Percentiles rank a stretch among this genome's conserved stretches.
These are phyloP conservation scores for Gadopsis bispinosus DNA, from an alignment of 2,797 vertebrate species.

Conservation along the genomic window DNA sequence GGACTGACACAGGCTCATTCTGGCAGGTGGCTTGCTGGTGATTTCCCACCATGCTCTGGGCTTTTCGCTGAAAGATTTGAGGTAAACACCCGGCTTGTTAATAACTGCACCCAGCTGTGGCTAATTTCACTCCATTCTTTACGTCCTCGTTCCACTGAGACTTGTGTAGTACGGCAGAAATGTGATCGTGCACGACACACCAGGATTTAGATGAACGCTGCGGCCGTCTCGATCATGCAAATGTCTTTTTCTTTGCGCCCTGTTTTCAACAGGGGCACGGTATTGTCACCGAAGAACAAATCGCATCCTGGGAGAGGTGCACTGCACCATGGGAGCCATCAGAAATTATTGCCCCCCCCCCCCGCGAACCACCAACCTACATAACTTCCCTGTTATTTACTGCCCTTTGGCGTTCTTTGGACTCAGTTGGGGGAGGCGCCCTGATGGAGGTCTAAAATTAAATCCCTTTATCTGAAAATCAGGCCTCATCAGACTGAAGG, in stretches of 20 bases:
- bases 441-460: conserved; percentile 59
- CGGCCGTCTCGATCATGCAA: not conserved
- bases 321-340: conserved; percentile 49
- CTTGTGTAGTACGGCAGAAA: not conserved
- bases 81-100: conserved; percentile 31
- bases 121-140: not conserved
- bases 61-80: not conserved
- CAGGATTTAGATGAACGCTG: rapidly evolving
- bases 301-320: conserved; percentile 47
- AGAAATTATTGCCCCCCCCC: conserved; percentile 40
- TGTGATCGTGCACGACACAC: conserved; percentile 11
- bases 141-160: not conserved
- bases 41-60: conserved; percentile 27
- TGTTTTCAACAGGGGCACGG: conserved; percentile 1
- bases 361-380: not conserved
- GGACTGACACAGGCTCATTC: not conserved
- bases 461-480: conserved; percentile 55
- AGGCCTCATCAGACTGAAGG: conserved; percentile 50
- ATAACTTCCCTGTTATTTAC: conserved; percentile 16
- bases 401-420: not conserved
- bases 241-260: not conserved
- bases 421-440: not conserved
- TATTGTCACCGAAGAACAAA: conserved; percentile 26
- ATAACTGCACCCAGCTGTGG: conserved; percentile 38
- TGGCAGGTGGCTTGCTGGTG: conserved; percentile 3